These are phyloP conservation scores for Chionis minor DNA, from an alignment of 2,113 vertebrate genomes.

Conservation along the genomic window DNA sequence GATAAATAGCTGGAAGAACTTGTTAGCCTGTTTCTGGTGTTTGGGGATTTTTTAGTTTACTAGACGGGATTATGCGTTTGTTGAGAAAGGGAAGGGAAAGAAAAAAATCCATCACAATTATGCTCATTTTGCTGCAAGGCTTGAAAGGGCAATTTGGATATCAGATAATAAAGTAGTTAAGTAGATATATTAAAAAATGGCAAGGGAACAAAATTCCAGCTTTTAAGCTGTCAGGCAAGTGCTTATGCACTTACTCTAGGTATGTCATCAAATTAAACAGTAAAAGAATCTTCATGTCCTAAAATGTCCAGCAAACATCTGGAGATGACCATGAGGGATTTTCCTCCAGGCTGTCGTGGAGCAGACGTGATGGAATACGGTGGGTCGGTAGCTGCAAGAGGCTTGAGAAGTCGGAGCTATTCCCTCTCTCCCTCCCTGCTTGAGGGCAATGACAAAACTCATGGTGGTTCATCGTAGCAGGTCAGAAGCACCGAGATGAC, in stretches of 20 bases:
- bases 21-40: slow-evolving; percentile 15
- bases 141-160: slow-evolving; percentile 34
- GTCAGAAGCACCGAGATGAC: not conserved
- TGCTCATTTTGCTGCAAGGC: slow-evolving; percentile 6
- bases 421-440: not conserved
- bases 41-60: not conserved
- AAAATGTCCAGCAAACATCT: not conserved
- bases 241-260: not conserved
- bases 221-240: slow-evolving; percentile 4
- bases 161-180: slow-evolving; percentile 6
- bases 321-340: not conserved
- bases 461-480: not conserved
- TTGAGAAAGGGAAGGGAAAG: slow-evolving; percentile 25
- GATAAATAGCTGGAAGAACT: slow-evolving; percentile 42
- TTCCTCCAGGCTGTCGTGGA: not conserved
- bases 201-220: not conserved
- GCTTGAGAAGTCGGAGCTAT: not conserved
- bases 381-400: not conserved
- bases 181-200: not conserved
- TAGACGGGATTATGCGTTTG: slow-evolving; percentile 8
- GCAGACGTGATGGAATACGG: not conserved
- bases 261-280: not conserved
- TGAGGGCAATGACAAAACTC: not conserved
- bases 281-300: not conserved
- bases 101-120: slow-evolving; percentile 42